A percentile compares a stretch with the other conserved stretches of the same genome.
Evolutionary conservation across 2,113 vertebrate genomes (phyloP).

Genomic region (Stomatorhinus ivindoensis): DNA sequence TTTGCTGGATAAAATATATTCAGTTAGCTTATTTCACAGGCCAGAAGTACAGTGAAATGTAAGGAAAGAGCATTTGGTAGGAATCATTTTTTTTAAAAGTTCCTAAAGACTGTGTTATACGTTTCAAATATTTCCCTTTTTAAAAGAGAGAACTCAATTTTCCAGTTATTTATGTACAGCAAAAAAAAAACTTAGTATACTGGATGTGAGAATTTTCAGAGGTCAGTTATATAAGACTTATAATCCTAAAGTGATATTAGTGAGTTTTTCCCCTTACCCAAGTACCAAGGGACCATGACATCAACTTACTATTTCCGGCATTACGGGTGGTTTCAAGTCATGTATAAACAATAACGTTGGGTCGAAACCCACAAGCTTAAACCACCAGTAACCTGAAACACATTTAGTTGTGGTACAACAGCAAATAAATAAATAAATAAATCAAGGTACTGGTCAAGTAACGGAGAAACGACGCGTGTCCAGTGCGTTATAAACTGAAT

Average conservation of each 20-base stretch:
- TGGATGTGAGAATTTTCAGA: constrained; percentile 23
- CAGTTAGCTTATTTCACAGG: constrained; percentile 17
- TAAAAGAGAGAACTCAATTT: neutral
- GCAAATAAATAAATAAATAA: constrained; percentile 2
- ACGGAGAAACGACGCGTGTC: neutral
- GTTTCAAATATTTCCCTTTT: constrained; percentile 20
- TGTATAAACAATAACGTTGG: constrained; percentile 12
- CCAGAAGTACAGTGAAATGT: constrained; percentile 44
- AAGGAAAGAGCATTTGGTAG: constrained; percentile 37
- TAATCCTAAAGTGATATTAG: constrained; percentile 27
- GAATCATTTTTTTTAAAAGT: constrained; percentile 16
- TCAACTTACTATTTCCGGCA: constrained; percentile 46
- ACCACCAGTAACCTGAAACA: constrained; percentile 16
- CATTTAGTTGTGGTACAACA: neutral
- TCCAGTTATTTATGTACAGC: neutral
- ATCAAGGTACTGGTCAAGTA: neutral
- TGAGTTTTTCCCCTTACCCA: constrained; percentile 43
- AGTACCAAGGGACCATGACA: constrained; percentile 58
- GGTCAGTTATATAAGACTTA: constrained; percentile 22
- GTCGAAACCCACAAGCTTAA: neutral
- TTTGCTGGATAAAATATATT: constrained; percentile 1
- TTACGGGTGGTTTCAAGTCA: constrained; percentile 22
- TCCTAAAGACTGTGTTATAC: constrained; percentile 9
- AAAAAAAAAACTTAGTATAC: neutral
- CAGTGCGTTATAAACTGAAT: neutral